Evolutionary conservation across 2,888 invertebrate species (phyloP).

Genomic region (Zaprionus lineosus): DNA sequence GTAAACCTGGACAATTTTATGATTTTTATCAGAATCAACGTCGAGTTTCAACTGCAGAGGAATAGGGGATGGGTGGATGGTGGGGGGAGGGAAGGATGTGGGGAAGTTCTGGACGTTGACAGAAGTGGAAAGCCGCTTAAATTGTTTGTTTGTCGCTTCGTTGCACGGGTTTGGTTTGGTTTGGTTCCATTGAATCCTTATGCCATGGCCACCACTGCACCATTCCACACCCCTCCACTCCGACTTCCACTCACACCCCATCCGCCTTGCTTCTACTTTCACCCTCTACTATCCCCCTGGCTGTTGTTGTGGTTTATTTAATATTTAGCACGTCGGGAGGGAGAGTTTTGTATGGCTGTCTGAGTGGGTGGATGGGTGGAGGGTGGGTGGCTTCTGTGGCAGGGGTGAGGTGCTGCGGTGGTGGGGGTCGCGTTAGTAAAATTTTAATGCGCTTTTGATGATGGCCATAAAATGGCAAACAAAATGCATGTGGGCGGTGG

Average conservation of each 20-base stretch:
- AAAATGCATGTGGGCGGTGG: constrained; percentile 64
- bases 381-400: neutral
- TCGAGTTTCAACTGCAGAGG: neutral
- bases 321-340: constrained; percentile 73
- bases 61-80: neutral
- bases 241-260: neutral
- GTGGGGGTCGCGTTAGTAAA: constrained; percentile 62
- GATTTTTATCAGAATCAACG: constrained; percentile 47
- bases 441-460: constrained; percentile 79
- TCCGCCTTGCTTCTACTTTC: neutral
- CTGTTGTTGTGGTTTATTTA: constrained; percentile 64
- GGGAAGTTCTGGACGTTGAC: constrained; percentile 44
- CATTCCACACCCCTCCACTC: neutral
- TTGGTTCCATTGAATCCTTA: constrained; percentile 20
- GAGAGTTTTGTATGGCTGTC: constrained; percentile 6
- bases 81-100: neutral
- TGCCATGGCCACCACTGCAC: no score
- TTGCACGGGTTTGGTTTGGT: neutral
- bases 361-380: neutral
- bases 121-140: constrained; percentile 72
- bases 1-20: constrained; percentile 45
- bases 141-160: constrained; percentile 49
- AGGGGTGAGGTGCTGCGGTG: neutral
- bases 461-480: constrained; percentile 76
- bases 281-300: no score